Base-by-base conservation (phyloP, 2,113 vertebrate genomes). In the Uria lomvia region DNA sequence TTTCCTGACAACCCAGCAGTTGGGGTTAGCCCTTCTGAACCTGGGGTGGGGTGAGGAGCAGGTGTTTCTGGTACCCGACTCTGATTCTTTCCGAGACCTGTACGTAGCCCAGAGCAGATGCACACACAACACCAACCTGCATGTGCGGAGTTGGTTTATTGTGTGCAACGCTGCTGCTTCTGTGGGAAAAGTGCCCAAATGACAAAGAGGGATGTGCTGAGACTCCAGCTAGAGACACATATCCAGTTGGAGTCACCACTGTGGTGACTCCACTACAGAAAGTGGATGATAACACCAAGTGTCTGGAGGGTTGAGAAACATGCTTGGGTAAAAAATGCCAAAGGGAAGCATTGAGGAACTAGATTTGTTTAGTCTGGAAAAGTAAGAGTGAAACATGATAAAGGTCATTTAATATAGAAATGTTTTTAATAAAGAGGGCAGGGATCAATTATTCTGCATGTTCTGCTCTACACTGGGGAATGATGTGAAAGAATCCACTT, bases 351-450 rank as follows among this genome's bases (percentile, higher is more conserved):
- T 0, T 66, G 59, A 95, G 55, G 81, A 87, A 93, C 40, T 79
- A 68, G 71, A 55, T 89, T 78, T 96, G 68, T 89, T 97, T 96
- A 89, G 79, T 86, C 95, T 96, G 84, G 63, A 78, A 89, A 95
- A 92, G 60, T 50, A 92, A 66, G 52, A 81, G 55, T 84, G 93
- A 95, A 96, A 90, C 71, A 58, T 21, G 86, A 88, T 95, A 92
- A 88, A 90, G 53, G 67, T 27, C 38, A 77, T 95, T 81, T 42
- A 91, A 59, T 89, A 88, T 5, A 86, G 56, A 77, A 80, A 84
- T 80, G 76, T 58, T 91, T 95, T 86, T 78, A 96, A 95, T 94
- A 89, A 91, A 94, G 74, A 91, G 68, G 89, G 79, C 79, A 93
- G 75, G 78, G 91, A 94, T 95, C 91, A 94, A 95, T 91, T 94